These are phyloP conservation scores for Meloidogyne exigua DNA, from an alignment of 1,140 invertebrate species.

Conservation along the genomic window DNA sequence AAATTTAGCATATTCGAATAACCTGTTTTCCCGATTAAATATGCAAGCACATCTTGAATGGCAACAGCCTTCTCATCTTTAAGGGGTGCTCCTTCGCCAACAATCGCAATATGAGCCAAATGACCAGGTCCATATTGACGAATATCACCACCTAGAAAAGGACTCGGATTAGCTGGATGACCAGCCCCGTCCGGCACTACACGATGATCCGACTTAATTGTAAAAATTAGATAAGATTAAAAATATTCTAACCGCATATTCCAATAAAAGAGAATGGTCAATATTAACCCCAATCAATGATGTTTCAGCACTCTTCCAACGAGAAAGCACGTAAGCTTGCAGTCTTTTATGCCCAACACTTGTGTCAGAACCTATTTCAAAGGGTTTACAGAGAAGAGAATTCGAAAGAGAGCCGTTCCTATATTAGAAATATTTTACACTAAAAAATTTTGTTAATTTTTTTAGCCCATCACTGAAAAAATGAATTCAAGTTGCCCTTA, in stretches of 20 bases:
- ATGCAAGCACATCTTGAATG: conserved; percentile 53
- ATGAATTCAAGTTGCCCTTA: no score
- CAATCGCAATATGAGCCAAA: conserved; percentile 57
- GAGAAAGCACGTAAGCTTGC: conserved; percentile 39
- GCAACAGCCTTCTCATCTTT: conserved; percentile 54
- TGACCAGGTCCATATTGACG: conserved; percentile 33
- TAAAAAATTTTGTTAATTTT: background rate
- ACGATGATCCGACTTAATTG: background rate
- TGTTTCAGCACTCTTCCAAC: conserved; percentile 49
- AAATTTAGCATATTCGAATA: background rate
- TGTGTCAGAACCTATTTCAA: conserved; percentile 31
- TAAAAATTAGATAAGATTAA: background rate
- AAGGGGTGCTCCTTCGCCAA: conserved; percentile 52
- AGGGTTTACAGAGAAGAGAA: conserved; percentile 41
- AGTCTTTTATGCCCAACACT: conserved; percentile 39
- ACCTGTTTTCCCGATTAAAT: conserved; percentile 43
- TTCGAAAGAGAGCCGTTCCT: conserved; percentile 58
- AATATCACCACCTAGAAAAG: conserved; percentile 54
- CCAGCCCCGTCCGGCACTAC: conserved; percentile 37
- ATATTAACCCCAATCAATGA: conserved; percentile 57
- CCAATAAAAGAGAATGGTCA: conserved; percentile 51
- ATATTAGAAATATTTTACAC: conserved; percentile 6
- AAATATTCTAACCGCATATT: conserved; percentile 43
- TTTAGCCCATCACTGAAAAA: no score
- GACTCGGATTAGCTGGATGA: conserved; percentile 29